A percentile compares a stretch with the other conserved stretches of the same genome.
Evolutionary conservation across 2,113 vertebrate genomes (phyloP).

Genomic region (Phaethornis superciliosus): DNA sequence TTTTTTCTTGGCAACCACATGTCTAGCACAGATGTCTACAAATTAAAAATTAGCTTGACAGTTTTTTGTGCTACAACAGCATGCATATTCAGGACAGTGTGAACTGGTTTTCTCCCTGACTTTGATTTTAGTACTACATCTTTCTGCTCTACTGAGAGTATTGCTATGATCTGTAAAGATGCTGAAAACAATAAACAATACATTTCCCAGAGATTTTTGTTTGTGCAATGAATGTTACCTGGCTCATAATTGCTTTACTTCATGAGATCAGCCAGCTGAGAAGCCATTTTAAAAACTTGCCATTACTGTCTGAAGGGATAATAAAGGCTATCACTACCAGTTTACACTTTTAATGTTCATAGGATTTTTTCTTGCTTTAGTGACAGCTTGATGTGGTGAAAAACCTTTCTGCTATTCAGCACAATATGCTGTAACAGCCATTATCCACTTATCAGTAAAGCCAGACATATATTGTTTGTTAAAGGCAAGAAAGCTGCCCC

Average conservation of each 20-base stretch:
- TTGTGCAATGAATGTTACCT: not conserved
- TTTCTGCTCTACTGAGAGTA: constrained; percentile 3
- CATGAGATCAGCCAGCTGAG: not conserved
- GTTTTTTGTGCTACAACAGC: not conserved
- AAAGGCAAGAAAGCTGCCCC: not conserved
- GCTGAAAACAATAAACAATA: constrained; percentile 21
- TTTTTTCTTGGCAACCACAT: not conserved
- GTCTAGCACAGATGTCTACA: not conserved
- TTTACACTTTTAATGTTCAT: not conserved
- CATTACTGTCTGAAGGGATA: not conserved
- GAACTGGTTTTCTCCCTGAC: not conserved
- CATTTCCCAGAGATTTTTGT: constrained; percentile 4
- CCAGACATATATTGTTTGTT: not conserved
- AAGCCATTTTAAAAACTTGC: constrained; percentile 3
- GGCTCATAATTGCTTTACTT: not conserved
- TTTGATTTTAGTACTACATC: not conserved
- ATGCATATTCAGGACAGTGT: not conserved
- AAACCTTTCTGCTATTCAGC: not conserved
- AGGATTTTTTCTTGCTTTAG: not conserved
- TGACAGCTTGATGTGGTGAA: not conserved
- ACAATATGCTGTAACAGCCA: not conserved
- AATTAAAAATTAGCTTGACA: not conserved
- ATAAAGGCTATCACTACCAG: not conserved
- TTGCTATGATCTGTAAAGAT: not conserved
- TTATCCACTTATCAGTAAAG: not conserved